These are phyloP conservation scores for Mormyrus hasselquistii DNA, from an alignment of 2,797 vertebrate species.

Conservation along the genomic window DNA sequence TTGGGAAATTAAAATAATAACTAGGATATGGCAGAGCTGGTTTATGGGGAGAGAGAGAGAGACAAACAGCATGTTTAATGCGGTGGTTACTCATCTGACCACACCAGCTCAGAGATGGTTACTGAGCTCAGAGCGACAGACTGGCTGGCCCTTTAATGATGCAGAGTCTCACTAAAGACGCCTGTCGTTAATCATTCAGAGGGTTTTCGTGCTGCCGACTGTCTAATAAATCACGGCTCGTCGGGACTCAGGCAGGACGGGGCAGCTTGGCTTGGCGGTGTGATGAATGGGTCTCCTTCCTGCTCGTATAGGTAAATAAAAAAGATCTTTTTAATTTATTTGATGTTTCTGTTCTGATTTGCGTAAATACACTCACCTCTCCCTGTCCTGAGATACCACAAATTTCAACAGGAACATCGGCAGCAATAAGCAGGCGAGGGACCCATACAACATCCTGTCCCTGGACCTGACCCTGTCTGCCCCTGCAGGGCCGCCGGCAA, in stretches of 20 bases:
- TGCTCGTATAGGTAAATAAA: neutral
- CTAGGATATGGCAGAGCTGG: neutral
- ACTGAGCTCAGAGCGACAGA: neutral
- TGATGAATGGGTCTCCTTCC: neutral
- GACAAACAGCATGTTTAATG: neutral
- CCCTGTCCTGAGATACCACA: neutral
- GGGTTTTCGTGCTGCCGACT: neutral
- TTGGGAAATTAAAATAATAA: neutral
- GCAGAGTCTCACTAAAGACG: neutral
- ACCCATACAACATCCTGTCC: neutral
- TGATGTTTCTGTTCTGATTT: neutral
- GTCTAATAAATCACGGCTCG: neutral
- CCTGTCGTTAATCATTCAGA: neutral
- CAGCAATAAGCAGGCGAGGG: neutral
- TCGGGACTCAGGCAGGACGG: neutral
- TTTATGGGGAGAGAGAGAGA: neutral
- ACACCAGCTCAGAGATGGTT: neutral
- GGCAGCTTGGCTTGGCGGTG: neutral
- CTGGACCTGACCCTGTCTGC: neutral
- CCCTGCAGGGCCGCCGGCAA: neutral
- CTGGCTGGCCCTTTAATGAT: neutral
- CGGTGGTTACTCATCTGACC: neutral
- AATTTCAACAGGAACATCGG: neutral
- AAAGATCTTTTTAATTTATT: neutral
- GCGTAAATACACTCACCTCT: neutral